Percentiles rank a stretch among this genome's conserved stretches.
These are phyloP conservation scores for Epinotia brunnichana DNA, from an alignment of 2,888 invertebrate genomes.

Conservation along the genomic window DNA sequence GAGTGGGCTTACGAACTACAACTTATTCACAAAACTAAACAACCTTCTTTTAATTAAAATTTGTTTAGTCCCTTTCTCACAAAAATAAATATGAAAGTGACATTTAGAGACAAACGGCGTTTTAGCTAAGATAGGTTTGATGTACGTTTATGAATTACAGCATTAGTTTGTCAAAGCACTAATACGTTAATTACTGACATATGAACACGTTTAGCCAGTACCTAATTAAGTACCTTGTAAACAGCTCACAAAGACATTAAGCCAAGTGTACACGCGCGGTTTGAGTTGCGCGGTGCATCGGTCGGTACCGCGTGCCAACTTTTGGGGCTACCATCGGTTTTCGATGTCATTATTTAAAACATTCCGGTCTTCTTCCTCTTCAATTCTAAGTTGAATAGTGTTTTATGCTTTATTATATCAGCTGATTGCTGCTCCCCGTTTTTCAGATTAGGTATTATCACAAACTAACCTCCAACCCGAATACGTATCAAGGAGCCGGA, in stretches of 20 bases:
- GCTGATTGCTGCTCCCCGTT: too few species aligned
- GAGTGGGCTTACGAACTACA: too few species aligned
- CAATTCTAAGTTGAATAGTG: too few species aligned
- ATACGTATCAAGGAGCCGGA: too few species aligned
- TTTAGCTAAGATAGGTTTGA: too few species aligned
- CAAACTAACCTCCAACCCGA: too few species aligned
- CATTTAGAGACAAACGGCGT: too few species aligned
- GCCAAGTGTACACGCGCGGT: constrained; percentile 38
- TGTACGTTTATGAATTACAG: not conserved
- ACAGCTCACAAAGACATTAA: constrained; percentile 44
- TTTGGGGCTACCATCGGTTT: constrained; percentile 22
- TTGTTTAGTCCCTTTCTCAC: too few species aligned
- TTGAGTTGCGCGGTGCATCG: constrained; percentile 33
- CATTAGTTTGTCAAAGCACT: not conserved
- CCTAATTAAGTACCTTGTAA: constrained; percentile 39
- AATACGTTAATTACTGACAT: not conserved
- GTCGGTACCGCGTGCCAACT: constrained; percentile 23
- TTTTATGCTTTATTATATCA: too few species aligned
- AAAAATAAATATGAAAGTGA: too few species aligned
- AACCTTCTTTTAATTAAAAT: too few species aligned
- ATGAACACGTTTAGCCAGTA: constrained; percentile 3
- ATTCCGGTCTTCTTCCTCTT: not conserved
- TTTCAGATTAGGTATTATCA: not conserved
- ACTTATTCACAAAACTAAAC: too few species aligned
- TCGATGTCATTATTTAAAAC: not conserved